Evolutionary conservation across 2,888 invertebrate species (phyloP).

Genomic region (Diarsia rubi): DNA sequence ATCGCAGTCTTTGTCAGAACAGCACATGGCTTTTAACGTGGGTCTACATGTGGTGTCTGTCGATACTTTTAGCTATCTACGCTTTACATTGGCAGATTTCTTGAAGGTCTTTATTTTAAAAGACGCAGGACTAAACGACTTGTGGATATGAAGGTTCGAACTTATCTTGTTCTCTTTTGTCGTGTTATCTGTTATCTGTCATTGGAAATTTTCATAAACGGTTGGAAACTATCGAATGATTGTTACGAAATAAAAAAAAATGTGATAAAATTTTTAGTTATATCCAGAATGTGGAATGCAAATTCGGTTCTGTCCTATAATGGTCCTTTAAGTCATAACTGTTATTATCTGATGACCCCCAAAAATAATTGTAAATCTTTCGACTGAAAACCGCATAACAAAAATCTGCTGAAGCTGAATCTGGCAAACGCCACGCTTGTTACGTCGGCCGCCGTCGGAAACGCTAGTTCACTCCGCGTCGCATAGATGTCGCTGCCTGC

Average conservation of each 20-base stretch:
- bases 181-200: not conserved
- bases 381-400: not conserved
- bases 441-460: constrained; percentile 64
- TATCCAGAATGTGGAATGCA: not conserved
- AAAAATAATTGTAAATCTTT: not conserved
- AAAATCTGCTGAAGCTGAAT: constrained; percentile 18
- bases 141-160: not conserved
- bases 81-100: constrained; percentile 10
- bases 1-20: constrained; percentile 47
- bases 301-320: not conserved
- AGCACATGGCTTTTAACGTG: constrained; percentile 48
- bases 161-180: not conserved
- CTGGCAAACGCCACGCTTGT: constrained; percentile 47
- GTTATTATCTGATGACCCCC: not conserved
- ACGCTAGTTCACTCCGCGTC: constrained; percentile 72
- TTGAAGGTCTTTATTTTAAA: not conserved
- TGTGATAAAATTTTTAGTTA: no score
- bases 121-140: not conserved
- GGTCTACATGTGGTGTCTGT: constrained; percentile 5
- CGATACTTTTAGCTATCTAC: constrained; percentile 27
- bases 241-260: no score
- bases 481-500: constrained; percentile 85
- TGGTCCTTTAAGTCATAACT: not conserved
- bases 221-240: no score
- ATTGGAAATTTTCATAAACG: not conserved